Percentiles rank a stretch among this genome's conserved stretches.
phyloP scores from a whole-genome alignment of 2,888 invertebrate genomes.

The Thecocarcelia acutangulata region DNA sequence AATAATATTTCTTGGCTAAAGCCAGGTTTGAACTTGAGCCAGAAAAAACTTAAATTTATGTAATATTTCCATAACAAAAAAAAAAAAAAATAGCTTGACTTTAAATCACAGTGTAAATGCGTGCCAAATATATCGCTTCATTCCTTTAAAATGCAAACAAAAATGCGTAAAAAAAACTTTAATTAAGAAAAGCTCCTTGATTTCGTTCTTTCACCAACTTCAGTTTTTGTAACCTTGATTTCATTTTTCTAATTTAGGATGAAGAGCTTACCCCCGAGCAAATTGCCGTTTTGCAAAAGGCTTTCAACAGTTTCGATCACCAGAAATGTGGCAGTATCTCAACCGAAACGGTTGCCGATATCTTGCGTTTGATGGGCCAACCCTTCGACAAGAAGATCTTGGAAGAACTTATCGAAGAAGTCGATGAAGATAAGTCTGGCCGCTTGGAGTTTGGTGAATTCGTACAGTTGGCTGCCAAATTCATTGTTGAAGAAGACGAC shows the following conservation, averaged over 20 bases:
- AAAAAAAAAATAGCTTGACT: no score
- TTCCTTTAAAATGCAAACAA: no score
- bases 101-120: no score
- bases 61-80: no score
- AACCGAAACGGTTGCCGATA: conserved; percentile 96
- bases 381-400: conserved; percentile 97
- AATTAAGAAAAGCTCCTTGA: no score
- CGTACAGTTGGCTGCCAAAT: conserved; percentile 96
- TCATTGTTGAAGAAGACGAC: conserved; percentile 98
- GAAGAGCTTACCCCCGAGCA: conserved; percentile 96
- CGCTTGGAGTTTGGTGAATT: conserved; percentile 98
- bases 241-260: conserved; percentile 82
- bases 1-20: no score
- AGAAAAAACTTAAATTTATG: no score
- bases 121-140: no score
- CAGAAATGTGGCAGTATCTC: conserved; percentile 97
- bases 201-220: no score
- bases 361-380: conserved; percentile 97
- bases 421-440: conserved; percentile 98
- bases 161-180: no score
- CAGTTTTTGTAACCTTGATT: no score
- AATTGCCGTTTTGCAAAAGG: conserved; percentile 95
- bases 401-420: conserved; percentile 98
- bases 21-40: no score
- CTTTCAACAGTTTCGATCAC: conserved; percentile 97